Conservation (phyloP, 1,140 invertebrate genomes). For the Lordiphosa mommai region DNA sequence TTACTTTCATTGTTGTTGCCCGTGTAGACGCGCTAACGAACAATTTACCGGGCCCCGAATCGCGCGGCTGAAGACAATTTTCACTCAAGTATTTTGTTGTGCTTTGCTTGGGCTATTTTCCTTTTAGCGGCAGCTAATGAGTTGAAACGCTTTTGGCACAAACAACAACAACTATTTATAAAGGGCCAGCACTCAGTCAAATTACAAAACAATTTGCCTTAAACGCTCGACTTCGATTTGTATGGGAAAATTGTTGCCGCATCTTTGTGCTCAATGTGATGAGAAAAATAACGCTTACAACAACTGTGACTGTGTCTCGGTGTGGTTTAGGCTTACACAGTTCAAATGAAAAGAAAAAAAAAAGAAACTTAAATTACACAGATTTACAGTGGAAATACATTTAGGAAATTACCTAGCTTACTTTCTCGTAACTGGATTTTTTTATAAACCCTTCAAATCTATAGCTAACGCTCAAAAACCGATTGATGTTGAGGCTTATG, state of each 20-base stretch:
- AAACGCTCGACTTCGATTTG: constrained; percentile 46
- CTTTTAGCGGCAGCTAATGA: constrained; percentile 70
- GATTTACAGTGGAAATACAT: too few species aligned
- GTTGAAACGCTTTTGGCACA: constrained; percentile 48
- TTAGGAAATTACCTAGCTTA: too few species aligned
- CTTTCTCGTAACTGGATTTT: too few species aligned
- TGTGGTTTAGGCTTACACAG: too few species aligned
- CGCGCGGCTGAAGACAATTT: constrained; percentile 47
- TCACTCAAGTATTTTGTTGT: constrained; percentile 28
- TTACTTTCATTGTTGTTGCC: constrained; percentile 68
- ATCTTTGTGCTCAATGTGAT: constrained; percentile 38
- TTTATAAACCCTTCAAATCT: too few species aligned
- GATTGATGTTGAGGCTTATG: too few species aligned
- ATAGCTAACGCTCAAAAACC: too few species aligned
- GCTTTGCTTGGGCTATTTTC: constrained; percentile 55
- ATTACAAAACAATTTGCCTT: constrained; percentile 68
- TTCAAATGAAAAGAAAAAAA: neutral
- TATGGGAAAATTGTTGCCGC: constrained; percentile 61
- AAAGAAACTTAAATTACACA: neutral
- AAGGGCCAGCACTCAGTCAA: constrained; percentile 18
- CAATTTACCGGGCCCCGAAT: constrained; percentile 36
- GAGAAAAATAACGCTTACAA: constrained; percentile 35
- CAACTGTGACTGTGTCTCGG: neutral
- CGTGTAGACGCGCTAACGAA: constrained; percentile 41
- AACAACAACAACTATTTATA: constrained; percentile 11